Evolutionary conservation across 2,113 vertebrate species (phyloP).

Genomic region (Diglossa brunneiventris): DNA sequence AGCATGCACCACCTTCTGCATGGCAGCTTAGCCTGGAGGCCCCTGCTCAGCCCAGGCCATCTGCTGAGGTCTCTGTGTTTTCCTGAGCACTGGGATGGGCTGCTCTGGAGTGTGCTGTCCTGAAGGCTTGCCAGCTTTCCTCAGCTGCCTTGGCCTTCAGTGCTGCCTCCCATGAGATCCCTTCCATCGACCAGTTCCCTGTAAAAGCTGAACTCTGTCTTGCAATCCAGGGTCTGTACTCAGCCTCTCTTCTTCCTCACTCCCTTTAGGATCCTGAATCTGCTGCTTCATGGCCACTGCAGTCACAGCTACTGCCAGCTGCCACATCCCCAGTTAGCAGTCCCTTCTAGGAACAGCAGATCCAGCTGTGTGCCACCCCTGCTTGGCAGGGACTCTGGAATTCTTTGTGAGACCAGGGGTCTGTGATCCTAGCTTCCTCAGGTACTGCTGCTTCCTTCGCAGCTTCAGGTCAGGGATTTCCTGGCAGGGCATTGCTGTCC

Average conservation of each 20-base stretch:
- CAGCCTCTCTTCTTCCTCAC: neutral
- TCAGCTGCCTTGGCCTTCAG: neutral
- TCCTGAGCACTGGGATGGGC: neutral
- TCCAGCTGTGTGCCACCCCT: neutral
- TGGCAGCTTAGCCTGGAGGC: neutral
- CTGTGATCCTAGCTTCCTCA: neutral
- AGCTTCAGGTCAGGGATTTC: neutral
- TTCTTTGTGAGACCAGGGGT: neutral
- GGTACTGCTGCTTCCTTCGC: neutral
- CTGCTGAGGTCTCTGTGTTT: neutral
- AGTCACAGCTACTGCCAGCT: neutral
- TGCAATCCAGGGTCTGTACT: neutral
- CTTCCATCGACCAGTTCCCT: neutral
- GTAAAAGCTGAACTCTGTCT: neutral
- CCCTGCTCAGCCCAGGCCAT: neutral
- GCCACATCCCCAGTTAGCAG: neutral
- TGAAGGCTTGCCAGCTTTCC: neutral
- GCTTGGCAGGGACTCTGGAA: neutral
- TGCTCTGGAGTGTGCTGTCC: neutral
- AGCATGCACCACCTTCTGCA: neutral
- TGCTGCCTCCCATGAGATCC: neutral
- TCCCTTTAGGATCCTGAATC: neutral
- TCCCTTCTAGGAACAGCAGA: neutral
- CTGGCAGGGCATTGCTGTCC: neutral
- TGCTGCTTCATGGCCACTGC: neutral